These are phyloP conservation scores for Rhysida immarginata DNA, from an alignment of 1,140 invertebrate species.

Conservation along the genomic window DNA sequence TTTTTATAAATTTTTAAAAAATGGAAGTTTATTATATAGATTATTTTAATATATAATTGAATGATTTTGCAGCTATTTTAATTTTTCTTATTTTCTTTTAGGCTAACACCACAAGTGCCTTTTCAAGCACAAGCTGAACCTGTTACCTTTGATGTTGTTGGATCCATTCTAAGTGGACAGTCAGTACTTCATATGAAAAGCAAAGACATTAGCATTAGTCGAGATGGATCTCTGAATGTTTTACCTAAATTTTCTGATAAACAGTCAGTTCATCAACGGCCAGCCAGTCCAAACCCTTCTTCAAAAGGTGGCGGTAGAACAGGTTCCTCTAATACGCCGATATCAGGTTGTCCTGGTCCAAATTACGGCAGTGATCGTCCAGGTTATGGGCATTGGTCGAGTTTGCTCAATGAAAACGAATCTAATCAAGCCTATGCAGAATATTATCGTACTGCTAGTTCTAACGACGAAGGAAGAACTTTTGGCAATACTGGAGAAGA, in stretches of 20 bases:
- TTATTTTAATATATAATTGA: too few species aligned
- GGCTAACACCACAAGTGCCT: not conserved
- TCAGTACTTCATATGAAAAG: constrained; percentile 52
- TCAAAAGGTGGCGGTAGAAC: too few species aligned
- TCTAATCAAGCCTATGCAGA: not conserved
- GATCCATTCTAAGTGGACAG: constrained; percentile 56
- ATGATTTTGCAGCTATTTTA: too few species aligned
- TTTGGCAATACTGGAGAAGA: not conserved
- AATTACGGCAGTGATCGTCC: constrained; percentile 13
- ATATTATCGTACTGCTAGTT: not conserved
- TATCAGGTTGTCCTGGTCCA: constrained; percentile 18
- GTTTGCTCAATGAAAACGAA: too few species aligned
- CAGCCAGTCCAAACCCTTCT: not conserved
- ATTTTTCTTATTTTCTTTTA: not conserved
- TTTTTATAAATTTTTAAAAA: too few species aligned
- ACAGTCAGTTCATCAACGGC: not conserved
- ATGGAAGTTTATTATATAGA: too few species aligned
- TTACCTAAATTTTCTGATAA: too few species aligned
- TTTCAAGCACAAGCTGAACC: not conserved
- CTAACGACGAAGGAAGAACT: not conserved
- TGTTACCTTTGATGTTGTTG: constrained; percentile 41
- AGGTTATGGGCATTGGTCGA: constrained; percentile 11
- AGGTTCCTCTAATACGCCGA: constrained; percentile 10
- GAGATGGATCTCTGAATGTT: constrained; percentile 38
- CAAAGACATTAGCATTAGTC: constrained; percentile 24